phyloP scores from a whole-genome alignment of 2,888 invertebrate species.

The Amblyteles armatorius region DNA sequence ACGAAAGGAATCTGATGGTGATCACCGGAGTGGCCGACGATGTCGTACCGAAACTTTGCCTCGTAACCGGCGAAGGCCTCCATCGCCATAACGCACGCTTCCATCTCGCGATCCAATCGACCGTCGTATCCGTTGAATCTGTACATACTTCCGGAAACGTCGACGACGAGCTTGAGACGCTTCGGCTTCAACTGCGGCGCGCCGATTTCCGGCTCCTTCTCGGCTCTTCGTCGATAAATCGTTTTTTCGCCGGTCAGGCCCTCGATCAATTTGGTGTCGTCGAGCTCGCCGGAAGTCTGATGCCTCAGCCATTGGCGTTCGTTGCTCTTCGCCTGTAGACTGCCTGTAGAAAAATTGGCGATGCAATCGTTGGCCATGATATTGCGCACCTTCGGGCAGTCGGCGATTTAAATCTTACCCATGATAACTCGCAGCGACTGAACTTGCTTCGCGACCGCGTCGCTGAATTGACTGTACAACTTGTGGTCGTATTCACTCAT shows the following conservation, averaged over 20 bases:
- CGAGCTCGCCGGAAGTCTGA: conserved; percentile 97
- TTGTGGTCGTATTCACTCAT: conserved; percentile 98
- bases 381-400: not conserved
- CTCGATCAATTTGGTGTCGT: conserved; percentile 97
- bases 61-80: conserved; percentile 96
- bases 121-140: conserved; percentile 98
- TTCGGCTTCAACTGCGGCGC: conserved; percentile 95
- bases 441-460: conserved; percentile 93
- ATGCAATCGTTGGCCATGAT: too few relatives aligned
- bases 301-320: conserved; percentile 97
- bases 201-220: conserved; percentile 95
- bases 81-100: conserved; percentile 95
- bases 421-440: conserved; percentile 94
- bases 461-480: conserved; percentile 93
- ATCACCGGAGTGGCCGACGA: conserved; percentile 98
- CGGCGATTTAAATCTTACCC: conserved; percentile 83
- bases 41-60: conserved; percentile 95
- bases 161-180: conserved; percentile 93
- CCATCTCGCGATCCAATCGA: conserved; percentile 95
- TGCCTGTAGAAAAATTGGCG: conserved; percentile 78
- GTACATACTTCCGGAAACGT: conserved; percentile 99
- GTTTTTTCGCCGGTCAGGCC: conserved; percentile 96
- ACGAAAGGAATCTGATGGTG: conserved; percentile 91
- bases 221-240: conserved; percentile 93
- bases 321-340: conserved; percentile 96